These are phyloP conservation scores for Stichodactyla mertensii DNA, from an alignment of 64 coral and sea anemone genomes.

Conservation along the genomic window DNA sequence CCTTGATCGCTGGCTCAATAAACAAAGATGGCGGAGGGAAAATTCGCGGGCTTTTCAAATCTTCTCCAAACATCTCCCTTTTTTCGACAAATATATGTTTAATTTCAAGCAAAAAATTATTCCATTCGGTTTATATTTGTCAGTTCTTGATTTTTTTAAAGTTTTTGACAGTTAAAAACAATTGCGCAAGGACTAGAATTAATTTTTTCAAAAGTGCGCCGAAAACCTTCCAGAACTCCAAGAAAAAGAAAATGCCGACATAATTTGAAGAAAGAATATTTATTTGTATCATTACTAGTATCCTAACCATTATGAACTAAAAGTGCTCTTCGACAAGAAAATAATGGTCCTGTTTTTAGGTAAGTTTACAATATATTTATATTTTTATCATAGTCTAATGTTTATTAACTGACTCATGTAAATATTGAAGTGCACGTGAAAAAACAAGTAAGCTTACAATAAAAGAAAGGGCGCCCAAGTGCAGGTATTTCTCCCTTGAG, in stretches of 20 bases:
- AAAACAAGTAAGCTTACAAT: not conserved
- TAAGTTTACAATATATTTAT: not conserved
- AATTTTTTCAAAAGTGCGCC: not conserved
- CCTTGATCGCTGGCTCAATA: conserved; percentile 27
- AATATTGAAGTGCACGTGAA: not conserved
- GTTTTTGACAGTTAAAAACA: not conserved
- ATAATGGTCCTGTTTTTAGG: not conserved
- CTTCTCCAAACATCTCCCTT: not conserved
- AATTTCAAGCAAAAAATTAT: not conserved
- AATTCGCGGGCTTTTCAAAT: conserved; percentile 8
- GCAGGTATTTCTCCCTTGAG: conserved; percentile 25
- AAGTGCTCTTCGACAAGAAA: not conserved
- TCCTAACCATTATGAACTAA: not conserved
- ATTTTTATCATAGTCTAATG: not conserved
- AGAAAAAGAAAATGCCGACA: not conserved
- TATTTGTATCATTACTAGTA: not conserved
- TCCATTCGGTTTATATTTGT: not conserved
- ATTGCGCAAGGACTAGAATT: not conserved
- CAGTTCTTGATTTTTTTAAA: not conserved
- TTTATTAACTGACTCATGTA: not conserved
- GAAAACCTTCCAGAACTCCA: not conserved
- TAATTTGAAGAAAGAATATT: not conserved
- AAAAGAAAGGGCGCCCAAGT: not conserved
- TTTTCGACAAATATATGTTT: not conserved
- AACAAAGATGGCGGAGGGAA: conserved; percentile 15